Percentiles rank a stretch among this genome's conserved stretches.
These are phyloP conservation scores for Rhinogobio ventralis DNA, from an alignment of 2,797 vertebrate genomes.

Conservation along the genomic window DNA sequence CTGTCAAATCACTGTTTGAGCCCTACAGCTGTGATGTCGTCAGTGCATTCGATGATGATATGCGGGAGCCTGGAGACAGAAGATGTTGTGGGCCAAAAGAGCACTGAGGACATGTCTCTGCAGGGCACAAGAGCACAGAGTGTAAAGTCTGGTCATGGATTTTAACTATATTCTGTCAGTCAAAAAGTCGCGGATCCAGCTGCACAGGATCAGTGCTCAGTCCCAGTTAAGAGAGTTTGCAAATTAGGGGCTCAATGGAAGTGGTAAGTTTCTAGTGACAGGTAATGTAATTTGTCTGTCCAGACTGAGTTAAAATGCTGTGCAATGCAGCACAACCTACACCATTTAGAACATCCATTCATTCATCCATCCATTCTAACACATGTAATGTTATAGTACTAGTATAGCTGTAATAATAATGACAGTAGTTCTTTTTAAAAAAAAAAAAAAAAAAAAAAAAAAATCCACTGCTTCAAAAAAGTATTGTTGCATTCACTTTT, in stretches of 20 bases:
- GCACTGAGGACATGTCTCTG: conserved; percentile 7
- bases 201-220: background rate
- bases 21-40: conserved; percentile 10
- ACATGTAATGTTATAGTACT: background rate
- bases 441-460: background rate
- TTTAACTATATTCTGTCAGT: conserved; percentile 27
- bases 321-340: background rate
- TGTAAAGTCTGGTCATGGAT: conserved; percentile 15
- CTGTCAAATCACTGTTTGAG: background rate
- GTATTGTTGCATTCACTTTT: background rate
- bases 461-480: background rate
- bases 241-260: conserved; percentile 13
- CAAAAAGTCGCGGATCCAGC: background rate
- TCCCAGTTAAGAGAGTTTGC: conserved; percentile 3
- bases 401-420: background rate
- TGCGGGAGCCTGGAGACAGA: background rate
- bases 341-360: background rate
- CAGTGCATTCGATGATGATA: conserved; percentile 15
- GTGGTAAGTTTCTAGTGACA: background rate
- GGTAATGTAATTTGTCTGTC: conserved; percentile 12
- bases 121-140: background rate
- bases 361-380: background rate
- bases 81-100: background rate
- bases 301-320: background rate
- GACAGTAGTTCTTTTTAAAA: background rate